These are phyloP conservation scores for Tuberolachnus salignus DNA, from an alignment of 2,888 invertebrate species.

Conservation along the genomic window DNA sequence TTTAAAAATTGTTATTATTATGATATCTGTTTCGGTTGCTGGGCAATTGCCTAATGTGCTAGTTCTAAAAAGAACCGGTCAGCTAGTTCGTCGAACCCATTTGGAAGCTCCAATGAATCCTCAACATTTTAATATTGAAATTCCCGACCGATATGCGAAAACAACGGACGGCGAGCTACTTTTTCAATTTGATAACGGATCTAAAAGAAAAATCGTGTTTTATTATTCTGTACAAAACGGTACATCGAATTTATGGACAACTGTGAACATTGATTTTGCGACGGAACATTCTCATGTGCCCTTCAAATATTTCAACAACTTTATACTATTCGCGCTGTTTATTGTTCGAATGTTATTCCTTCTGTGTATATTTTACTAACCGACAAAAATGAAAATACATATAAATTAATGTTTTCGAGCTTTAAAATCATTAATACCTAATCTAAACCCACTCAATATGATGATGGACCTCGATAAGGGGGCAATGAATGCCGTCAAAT, in stretches of 20 bases:
- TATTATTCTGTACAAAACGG: conserved; percentile 1
- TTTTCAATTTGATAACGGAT: conserved; percentile 9
- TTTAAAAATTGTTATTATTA: too few relatives aligned
- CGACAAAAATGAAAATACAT: not conserved
- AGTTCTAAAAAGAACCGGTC: not conserved
- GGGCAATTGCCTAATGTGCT: too few relatives aligned
- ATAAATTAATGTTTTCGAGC: too few relatives aligned
- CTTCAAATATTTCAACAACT: conserved; percentile 10
- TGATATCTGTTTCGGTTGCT: too few relatives aligned
- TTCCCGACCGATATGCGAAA: not conserved
- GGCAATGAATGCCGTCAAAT: too few relatives aligned
- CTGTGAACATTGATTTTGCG: not conserved
- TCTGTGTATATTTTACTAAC: too few relatives aligned
- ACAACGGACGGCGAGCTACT: not conserved
- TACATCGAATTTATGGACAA: not conserved
- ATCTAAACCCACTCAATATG: too few relatives aligned
- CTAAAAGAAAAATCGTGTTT: not conserved
- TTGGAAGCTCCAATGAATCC: not conserved
- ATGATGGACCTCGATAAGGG: too few relatives aligned
- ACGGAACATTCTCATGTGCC: not conserved
- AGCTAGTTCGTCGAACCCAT: not conserved
- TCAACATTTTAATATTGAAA: not conserved
- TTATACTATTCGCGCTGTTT: not conserved
- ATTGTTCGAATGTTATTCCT: not conserved
- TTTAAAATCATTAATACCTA: too few relatives aligned